Percentiles rank a stretch among this genome's conserved stretches.
phyloP scores from a whole-genome alignment of 2,113 vertebrate species.

The Labrus mixtus region DNA sequence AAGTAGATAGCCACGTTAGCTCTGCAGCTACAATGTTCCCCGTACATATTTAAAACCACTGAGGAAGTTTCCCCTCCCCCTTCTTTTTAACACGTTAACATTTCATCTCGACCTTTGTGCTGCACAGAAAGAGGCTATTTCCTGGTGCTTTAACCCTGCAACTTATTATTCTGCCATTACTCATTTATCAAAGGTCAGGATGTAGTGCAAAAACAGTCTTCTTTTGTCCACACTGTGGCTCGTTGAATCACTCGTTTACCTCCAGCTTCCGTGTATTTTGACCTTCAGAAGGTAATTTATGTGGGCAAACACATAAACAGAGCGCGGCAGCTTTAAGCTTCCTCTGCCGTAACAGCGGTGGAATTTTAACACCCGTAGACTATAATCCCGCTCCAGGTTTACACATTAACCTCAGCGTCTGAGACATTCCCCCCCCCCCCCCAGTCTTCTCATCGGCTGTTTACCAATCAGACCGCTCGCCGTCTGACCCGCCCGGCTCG shows the following conservation, averaged over 20 bases:
- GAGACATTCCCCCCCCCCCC: conserved; percentile 8
- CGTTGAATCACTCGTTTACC: conserved; percentile 11
- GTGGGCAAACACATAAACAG: background rate
- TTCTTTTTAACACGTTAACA: too few species aligned
- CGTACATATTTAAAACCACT: background rate
- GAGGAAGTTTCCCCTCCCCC: background rate
- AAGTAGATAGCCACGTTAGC: too few species aligned
- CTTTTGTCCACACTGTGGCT: conserved; percentile 2
- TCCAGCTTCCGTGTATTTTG: conserved; percentile 2
- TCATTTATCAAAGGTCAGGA: conserved; percentile 28
- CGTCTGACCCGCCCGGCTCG: background rate
- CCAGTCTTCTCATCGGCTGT: conserved; percentile 13
- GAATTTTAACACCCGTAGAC: conserved; percentile 39
- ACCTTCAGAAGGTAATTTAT: conserved; percentile 32
- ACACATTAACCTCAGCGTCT: conserved; percentile 64
- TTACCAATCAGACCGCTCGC: conserved; percentile 18
- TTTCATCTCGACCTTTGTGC: background rate
- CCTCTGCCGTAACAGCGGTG: conserved; percentile 1
- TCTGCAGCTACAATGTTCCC: too few species aligned
- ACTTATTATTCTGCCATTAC: conserved; percentile 15
- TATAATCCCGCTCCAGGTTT: conserved; percentile 42
- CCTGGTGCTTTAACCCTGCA: background rate
- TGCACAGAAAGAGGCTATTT: conserved; percentile 9
- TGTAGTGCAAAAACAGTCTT: background rate
- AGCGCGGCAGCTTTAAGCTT: background rate